Base-by-base conservation (phyloP, 2,797 vertebrate species). In the Lerista edwardsae region DNA sequence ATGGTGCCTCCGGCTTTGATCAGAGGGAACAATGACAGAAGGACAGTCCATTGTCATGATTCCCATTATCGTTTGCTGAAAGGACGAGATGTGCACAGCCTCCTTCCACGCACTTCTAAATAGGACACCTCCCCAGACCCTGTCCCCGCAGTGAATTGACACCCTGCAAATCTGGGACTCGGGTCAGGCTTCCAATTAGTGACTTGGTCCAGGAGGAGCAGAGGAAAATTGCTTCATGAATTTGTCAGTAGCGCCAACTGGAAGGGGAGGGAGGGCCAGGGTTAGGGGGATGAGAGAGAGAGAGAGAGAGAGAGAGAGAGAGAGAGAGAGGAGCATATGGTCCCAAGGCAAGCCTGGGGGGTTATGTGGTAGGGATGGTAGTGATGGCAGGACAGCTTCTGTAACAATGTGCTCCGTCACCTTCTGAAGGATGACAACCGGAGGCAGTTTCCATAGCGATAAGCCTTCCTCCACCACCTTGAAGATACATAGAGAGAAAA, bases 121-220 rank as follows among this genome's bases (percentile, higher is more conserved):
- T 83, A 87, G 86, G 76, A 76, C 77, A 80, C 51, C 39, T 87
- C 81, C 82, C 86, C 31, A 19, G 64, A 39, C 55, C 23, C n/a
- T 69, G 57, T 39, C 51, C 62, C 81, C 51, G 34, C 19, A 61
- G 61, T 75, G 71, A 64, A 80, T 87, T 71, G 67, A 27, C 77
- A 51, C 73, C 73, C 67, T 31, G 57, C 15, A 59, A 77, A 84
- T 87, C 57, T 84, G 79, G 82, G 67, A 34, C 78, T 73, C n/a
- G 78, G 67, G 73, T 81, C 65, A 81, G n/a, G 59, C 41, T 72
- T 77, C 41, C 86, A 87, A 87, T 87, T 87, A 84, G 57, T 67
- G 25, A 72, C 62, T 36, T 44, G 78, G 57, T 57, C 82, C 65
- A 76, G 82, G 61, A 87, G 86, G 82, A 81, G 71, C 75, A 21